Evolutionary conservation across 2,113 vertebrate genomes (phyloP), one percentile per base, ranked within the genome.

Genomic region (Burhinus bistriatus): DNA sequence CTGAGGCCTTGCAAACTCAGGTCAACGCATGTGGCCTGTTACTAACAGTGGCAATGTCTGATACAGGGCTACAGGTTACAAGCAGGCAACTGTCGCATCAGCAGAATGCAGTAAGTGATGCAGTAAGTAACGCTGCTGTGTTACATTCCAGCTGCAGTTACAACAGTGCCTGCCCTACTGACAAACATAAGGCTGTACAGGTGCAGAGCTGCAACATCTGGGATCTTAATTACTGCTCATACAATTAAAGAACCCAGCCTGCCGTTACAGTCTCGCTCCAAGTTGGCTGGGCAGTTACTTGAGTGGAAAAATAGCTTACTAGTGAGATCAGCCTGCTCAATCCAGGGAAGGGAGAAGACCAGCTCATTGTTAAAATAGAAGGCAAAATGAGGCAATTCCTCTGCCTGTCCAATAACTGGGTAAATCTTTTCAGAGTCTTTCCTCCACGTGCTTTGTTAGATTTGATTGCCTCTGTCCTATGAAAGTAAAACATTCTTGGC

Each of bases 281-380:
- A 68, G 51, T 40, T 82, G 61, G 22, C 84, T 93, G 81, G 64
- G 72, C 89, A 93, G 93, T 86, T 44, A 66, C 71, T 52, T 19
- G 44, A 83, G 85, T 76, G 85, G 92, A 94, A 92, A 91, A 86
- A 96, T 87, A 87, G 75, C 68, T 92, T 55, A 44, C 29, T 70
- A 54, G 84, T 96, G 89, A 93, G 71, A 80, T 93, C 90, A 96
- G 89, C 52, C 57, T 82, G 61, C 71, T 78, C 52, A 62, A 58
- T 22, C 38, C 40, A 52, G 57, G 55, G 58, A 93, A 87, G 70
- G 30, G 58, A 90, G 93, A 83, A 85, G 75, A 71, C 32, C 6
- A 40, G 2, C 49, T 64, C 0, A 0, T 51, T 92, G 45, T 80
- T 91, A 85, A 94, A 96, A 90, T 77, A 90, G 79, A 87, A 90